Base-by-base conservation (phyloP, 2,113 vertebrate species). In the Isurus oxyrinchus region DNA sequence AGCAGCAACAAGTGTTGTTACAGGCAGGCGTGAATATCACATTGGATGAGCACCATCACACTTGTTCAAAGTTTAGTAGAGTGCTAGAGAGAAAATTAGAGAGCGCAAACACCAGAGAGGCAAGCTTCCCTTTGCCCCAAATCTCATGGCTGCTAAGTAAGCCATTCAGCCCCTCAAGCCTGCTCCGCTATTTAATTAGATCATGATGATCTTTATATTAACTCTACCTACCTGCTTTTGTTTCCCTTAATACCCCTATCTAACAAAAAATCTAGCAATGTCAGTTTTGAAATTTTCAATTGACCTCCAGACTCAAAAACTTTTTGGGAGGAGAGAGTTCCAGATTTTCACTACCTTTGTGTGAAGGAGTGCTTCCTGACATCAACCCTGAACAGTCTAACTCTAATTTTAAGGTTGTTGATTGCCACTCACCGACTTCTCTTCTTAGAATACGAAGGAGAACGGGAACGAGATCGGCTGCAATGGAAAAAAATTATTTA, bases 371-470 rank as follows among this genome's bases (percentile, higher is more conserved):
- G 8, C 49, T 87, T 27, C 49, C 84, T 8, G 23, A 55, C 25
- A 55, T 55, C 44, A 13, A 0, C 49, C 53, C 53, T 53, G 40
- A 87, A 87, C 44, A 49, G 35, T 13, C 57, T 8, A 8, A 19
- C 14, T 40, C 16, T n/a, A 27, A 61, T 27, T 67, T 31, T 4
- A 66, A 35, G 27, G 61, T 6, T 61, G 16, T 19, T 23, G n/a
- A 91, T 25, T 40, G 96, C 67, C 63, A 95, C 97, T 97, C 79
- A 98, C 98, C 98, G 97, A 97, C 98, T 98, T 95, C 97, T 98
- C 97, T 97, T 98, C 95, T 98, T 98, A 96, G 98, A 97, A 94
- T 98, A 98, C 6, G 98, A 98, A 0, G 98, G 98, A 95, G 98
- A 98, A 88, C 98, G 96, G 57, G 90, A 94, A 40, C 90, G 90